phyloP scores from a whole-genome alignment of 2,113 vertebrate species.

The Apodemus speciosus region DNA sequence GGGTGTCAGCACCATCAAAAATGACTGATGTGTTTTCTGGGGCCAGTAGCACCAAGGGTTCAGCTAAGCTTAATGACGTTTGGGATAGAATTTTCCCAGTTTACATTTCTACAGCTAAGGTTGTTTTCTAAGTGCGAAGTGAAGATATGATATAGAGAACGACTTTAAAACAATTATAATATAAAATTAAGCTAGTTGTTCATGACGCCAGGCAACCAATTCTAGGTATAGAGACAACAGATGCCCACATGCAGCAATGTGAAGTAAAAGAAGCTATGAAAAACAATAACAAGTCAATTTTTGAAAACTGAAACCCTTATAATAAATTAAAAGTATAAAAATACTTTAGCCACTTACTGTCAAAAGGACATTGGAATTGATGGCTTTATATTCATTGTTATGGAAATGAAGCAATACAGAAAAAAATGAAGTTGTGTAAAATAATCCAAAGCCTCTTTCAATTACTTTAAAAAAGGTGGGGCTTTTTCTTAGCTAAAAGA shows the following conservation, averaged over 20 bases:
- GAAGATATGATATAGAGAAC: neutral
- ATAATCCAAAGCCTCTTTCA: neutral
- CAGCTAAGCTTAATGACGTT: neutral
- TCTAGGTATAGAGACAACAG: neutral
- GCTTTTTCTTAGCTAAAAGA: neutral
- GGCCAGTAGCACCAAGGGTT: neutral
- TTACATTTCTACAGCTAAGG: slow-evolving; percentile 6
- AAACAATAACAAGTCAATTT: neutral
- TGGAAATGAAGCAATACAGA: neutral
- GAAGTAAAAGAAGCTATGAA: neutral
- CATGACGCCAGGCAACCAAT: neutral
- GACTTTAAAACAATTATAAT: neutral
- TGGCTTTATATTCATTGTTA: slow-evolving; percentile 12
- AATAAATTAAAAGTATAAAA: slow-evolving; percentile 20
- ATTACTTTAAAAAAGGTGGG: neutral
- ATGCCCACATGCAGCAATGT: neutral
- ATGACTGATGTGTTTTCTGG: neutral
- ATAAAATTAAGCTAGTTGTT: slow-evolving; percentile 1
- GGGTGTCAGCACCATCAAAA: neutral
- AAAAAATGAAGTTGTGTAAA: neutral
- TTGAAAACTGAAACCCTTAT: slow-evolving; percentile 27
- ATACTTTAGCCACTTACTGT: neutral
- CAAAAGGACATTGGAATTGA: neutral
- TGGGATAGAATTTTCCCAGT: neutral
- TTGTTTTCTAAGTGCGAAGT: slow-evolving; percentile 15